Conservation (phyloP, 1,140 invertebrate genomes). For the Prorops nasuta region DNA sequence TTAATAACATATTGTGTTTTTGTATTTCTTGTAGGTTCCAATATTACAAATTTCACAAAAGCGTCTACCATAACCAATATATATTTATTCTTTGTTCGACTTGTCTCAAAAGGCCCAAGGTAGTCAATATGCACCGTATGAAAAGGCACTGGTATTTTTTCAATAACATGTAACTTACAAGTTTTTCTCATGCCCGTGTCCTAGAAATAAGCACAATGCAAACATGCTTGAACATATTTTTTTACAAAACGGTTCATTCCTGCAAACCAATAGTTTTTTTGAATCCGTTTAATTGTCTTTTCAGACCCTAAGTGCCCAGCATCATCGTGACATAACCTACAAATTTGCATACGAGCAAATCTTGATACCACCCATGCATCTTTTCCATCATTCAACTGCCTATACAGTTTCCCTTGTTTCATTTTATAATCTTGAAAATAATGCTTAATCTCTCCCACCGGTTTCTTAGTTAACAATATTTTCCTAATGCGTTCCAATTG, state of each 20-base stretch:
- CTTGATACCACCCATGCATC: constrained; percentile 32
- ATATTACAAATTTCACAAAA: no score
- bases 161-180: neutral
- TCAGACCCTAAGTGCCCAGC: constrained; percentile 26
- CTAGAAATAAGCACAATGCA: neutral
- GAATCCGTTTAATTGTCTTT: constrained; percentile 14
- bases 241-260: neutral
- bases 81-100: no score
- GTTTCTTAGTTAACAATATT: constrained; percentile 7
- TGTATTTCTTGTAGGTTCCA: neutral
- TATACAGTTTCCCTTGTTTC: constrained; percentile 20
- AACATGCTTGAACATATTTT: neutral
- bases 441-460: constrained; percentile 4
- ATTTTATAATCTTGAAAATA: constrained; percentile 14
- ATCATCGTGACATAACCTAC: constrained; percentile 37
- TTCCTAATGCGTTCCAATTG: constrained; percentile 10
- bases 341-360: constrained; percentile 27
- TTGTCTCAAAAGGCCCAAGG: no score
- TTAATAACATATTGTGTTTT: neutral
- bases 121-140: neutral
- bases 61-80: no score
- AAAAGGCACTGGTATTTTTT: neutral
- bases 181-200: neutral
- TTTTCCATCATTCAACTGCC: constrained; percentile 17
- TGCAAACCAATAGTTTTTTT: constrained; percentile 29